Evolutionary conservation across 2,888 invertebrate species (phyloP).

Genomic region (Agriopis aurantiaria): DNA sequence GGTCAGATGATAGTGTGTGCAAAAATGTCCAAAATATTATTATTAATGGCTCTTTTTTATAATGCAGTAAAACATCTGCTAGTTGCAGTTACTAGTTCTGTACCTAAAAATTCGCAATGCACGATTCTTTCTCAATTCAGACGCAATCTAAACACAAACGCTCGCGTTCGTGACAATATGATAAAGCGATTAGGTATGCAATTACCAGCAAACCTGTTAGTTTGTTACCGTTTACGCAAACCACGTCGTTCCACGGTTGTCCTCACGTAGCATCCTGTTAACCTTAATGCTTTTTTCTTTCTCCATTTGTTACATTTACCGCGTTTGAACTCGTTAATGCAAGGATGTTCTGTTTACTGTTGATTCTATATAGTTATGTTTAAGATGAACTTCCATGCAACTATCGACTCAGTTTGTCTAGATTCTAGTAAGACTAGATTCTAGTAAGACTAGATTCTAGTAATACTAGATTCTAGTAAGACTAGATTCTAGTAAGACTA

Average conservation of each 20-base stretch:
- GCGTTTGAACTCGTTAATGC: constrained; percentile 56
- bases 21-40: no score
- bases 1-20: no score
- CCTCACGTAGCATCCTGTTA: constrained; percentile 72
- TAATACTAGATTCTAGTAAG: no score
- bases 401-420: background rate
- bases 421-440: no score
- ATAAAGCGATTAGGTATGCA: constrained; percentile 46
- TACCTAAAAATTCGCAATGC: constrained; percentile 11
- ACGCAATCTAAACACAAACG: constrained; percentile 16
- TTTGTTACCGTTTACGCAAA: constrained; percentile 19
- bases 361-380: constrained; percentile 40
- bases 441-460: no score
- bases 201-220: constrained; percentile 26
- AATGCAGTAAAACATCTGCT: background rate
- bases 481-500: no score
- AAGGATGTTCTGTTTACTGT: constrained; percentile 49
- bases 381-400: constrained; percentile 23
- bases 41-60: no score
- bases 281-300: constrained; percentile 72
- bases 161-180: constrained; percentile 50
- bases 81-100: background rate
- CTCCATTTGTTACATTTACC: constrained; percentile 61
- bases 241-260: constrained; percentile 55
- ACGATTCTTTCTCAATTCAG: constrained; percentile 21